phyloP scores from a whole-genome alignment of 1,140 invertebrate genomes.

The Scylla paramamosain region DNA sequence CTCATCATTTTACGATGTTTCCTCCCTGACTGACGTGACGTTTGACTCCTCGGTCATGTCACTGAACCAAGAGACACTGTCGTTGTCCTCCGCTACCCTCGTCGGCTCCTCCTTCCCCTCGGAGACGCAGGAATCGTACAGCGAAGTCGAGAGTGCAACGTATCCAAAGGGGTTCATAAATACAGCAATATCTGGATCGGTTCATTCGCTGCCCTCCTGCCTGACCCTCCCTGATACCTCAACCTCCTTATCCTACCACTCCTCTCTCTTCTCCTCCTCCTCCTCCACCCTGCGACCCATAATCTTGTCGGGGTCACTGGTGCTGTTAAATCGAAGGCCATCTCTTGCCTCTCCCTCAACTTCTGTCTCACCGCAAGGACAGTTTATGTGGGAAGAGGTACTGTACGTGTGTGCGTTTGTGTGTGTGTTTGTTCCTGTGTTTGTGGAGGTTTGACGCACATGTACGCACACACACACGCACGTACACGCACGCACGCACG shows the following conservation, averaged over 20 bases:
- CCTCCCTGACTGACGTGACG: slow-evolving; percentile 70
- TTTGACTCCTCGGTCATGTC: slow-evolving; percentile 44
- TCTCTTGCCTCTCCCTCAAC: slow-evolving; percentile 57
- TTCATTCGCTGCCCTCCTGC: slow-evolving; percentile 70
- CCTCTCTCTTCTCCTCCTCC: not conserved
- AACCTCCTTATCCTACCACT: not conserved
- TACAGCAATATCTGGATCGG: slow-evolving; percentile 51
- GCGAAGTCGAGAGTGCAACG: too few species aligned
- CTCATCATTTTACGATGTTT: slow-evolving; percentile 58
- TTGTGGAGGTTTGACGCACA: not conserved
- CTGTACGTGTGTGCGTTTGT: not conserved
- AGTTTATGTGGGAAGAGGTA: slow-evolving; percentile 77
- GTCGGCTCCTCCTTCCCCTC: slow-evolving; percentile 36
- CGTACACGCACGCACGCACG: not conserved
- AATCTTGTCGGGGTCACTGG: not conserved
- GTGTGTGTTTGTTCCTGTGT: not conserved
- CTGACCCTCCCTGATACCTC: not conserved
- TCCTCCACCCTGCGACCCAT: not conserved
- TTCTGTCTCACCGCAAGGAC: slow-evolving; percentile 68
- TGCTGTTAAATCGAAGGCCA: not conserved
- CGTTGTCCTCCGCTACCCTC: slow-evolving; percentile 37
- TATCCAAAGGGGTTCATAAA: too few species aligned
- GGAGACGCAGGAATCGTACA: not conserved
- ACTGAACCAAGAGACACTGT: not conserved
- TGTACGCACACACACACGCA: not conserved